Evolutionary conservation across 1,140 invertebrate genomes (phyloP), one percentile per base, ranked within the genome.

Genomic region (Zelostemma sp.): DNA sequence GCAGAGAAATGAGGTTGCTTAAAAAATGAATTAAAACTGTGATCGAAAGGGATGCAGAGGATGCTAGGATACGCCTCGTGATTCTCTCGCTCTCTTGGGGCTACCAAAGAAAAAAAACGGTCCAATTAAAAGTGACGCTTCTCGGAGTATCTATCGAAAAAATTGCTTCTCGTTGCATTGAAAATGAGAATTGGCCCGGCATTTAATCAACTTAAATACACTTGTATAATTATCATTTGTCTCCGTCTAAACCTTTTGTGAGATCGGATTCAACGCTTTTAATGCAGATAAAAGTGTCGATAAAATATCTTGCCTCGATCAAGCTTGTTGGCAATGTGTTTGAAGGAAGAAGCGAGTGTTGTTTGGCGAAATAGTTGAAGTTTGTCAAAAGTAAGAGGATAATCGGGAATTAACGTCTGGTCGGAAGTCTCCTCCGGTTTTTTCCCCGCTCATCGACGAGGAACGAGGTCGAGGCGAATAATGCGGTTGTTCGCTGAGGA

Each of bases 11-110:
- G 67, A 70, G 75, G 57, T 75, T 69, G 68, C 73, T 80, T 81
- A 66, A 78, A 79, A 81, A 83, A 81, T 82, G 81, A 83, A 82
- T 83, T 81, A 82, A 83, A 83, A 82, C 72, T 74, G 79, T 79
- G 78, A 82, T 82, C 76, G 78, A 76, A 77, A 75, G 74, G 72
- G 71, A 65, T 16, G 57, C 18, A 4, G 16, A 43, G 18, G 28
- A 38, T 72, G 64, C 51, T 68, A 47, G 59, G 80, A 80, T 65
- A 75, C 77, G 81, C 69, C 72, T 81, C 79, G 73, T 84, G 80
- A 82, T 76, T 84, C 69, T 76, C 72, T 72, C 56, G 70, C 66
- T 76, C 77, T 80, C 80, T 49, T 62, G 77, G 78, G 78, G 70
- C 73, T 72, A 54, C 61, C 73, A 68, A 33, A 51, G 67, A 64